Percentiles rank a stretch among this genome's conserved stretches.
phyloP scores from a whole-genome alignment of 1,140 invertebrate species.

The Riptortus pedestris region DNA sequence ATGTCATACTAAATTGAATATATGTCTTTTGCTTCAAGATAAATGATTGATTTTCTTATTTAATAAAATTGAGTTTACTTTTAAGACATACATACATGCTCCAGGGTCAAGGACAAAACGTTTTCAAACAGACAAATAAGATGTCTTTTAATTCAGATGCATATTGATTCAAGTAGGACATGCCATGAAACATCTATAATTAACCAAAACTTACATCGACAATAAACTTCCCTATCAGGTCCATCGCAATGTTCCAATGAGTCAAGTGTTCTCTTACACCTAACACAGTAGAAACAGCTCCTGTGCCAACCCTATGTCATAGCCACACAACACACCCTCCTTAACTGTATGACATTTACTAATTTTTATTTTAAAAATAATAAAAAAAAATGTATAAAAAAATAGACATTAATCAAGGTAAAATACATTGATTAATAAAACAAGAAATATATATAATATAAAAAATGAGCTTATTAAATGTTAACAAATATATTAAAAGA shows the following conservation, averaged over 20 bases:
- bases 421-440: not conserved
- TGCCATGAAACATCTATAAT: not conserved
- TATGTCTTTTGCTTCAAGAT: too few species aligned
- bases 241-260: conserved; percentile 87
- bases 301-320: conserved; percentile 70
- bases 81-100: too few species aligned
- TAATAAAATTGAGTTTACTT: too few species aligned
- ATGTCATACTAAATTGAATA: too few species aligned
- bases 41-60: too few species aligned
- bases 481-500: too few species aligned
- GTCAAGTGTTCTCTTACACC: conserved; percentile 83
- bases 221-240: conserved; percentile 86
- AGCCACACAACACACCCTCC: conserved; percentile 22
- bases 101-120: too few species aligned
- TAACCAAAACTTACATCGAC: conserved; percentile 58
- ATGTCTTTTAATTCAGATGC: too few species aligned
- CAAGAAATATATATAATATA: too few species aligned
- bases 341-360: not conserved
- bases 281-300: conserved; percentile 79
- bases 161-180: not conserved
- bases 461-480: too few species aligned
- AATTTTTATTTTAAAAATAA: too few species aligned
- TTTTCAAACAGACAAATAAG: too few species aligned
- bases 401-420: not conserved
- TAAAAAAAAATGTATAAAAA: not conserved